Percentiles rank a stretch among this genome's conserved stretches.
Evolutionary conservation across 2,797 vertebrate species (phyloP).

Genomic region (Poecile montanus): DNA sequence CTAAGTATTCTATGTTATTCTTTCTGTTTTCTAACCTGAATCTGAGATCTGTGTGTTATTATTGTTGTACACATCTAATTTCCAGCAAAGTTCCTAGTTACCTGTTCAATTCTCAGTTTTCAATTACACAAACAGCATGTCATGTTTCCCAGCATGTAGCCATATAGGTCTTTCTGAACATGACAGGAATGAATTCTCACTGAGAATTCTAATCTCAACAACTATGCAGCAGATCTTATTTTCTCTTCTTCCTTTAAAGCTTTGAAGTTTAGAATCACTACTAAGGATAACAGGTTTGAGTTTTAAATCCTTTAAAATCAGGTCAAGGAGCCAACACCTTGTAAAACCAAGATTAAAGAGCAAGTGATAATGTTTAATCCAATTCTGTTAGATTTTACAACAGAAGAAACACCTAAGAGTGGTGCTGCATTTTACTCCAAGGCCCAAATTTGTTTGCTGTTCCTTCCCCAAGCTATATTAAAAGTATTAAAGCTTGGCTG

Average conservation of each 20-base stretch:
- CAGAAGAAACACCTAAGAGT: background rate
- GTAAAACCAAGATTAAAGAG: slow-evolving; percentile 68
- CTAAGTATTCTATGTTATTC: background rate
- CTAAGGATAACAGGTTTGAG: slow-evolving; percentile 41
- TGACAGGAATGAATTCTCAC: slow-evolving; percentile 15
- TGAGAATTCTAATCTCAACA: background rate
- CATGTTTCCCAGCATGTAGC: slow-evolving; percentile 11
- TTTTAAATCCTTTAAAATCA: slow-evolving; percentile 65
- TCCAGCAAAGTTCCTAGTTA: background rate
- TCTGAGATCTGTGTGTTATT: background rate
- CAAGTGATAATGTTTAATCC: slow-evolving; percentile 64
- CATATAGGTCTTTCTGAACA: slow-evolving; percentile 27
- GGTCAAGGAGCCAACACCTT: slow-evolving; percentile 51
- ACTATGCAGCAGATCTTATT: background rate
- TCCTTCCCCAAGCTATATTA: background rate
- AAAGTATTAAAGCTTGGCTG: background rate
- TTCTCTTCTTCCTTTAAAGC: background rate
- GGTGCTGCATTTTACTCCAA: background rate
- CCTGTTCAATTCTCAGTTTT: slow-evolving; percentile 3
- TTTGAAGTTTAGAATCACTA: slow-evolving; percentile 3
- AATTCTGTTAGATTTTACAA: slow-evolving; percentile 55
- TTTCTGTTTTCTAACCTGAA: background rate
- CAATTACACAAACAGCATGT: slow-evolving; percentile 38
- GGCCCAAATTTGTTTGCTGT: background rate
- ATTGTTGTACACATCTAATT: background rate